Evolutionary conservation across 2,113 vertebrate species (phyloP).

Genomic region (Merops nubicus): DNA sequence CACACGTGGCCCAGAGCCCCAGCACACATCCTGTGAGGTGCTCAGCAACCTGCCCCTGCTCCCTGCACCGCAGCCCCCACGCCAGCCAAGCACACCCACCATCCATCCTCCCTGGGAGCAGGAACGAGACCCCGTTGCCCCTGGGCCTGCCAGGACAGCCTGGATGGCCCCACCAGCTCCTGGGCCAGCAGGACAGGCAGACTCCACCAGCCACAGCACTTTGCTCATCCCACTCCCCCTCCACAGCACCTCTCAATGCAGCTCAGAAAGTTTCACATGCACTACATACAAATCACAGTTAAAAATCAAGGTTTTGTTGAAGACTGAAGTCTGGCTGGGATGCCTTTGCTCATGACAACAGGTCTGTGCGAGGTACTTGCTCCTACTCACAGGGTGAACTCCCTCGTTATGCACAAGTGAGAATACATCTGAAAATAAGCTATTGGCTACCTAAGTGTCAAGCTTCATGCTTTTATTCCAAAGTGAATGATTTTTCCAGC

Average conservation of each 20-base stretch:
- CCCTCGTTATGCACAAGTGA: not conserved
- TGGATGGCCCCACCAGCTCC: rapidly evolving
- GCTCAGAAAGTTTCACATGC: rapidly evolving
- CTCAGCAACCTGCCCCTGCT: too few species aligned
- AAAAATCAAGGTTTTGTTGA: not conserved
- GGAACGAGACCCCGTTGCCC: rapidly evolving
- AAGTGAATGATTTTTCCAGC: not conserved
- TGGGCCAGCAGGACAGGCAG: not conserved
- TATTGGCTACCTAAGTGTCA: not conserved
- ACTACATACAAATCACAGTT: not conserved
- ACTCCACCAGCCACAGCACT: rapidly evolving
- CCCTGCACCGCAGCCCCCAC: rapidly evolving
- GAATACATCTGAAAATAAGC: not conserved
- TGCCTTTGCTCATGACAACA: not conserved
- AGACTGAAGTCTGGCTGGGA: not conserved
- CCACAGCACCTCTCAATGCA: not conserved
- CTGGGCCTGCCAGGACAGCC: not conserved
- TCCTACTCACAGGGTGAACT: not conserved
- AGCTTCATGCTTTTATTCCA: not conserved
- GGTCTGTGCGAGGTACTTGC: not conserved
- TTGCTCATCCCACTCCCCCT: not conserved
- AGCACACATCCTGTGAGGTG: too few species aligned
- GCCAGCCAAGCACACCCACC: not conserved
- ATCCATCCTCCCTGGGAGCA: rapidly evolving
- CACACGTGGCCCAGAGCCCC: rapidly evolving